These are phyloP conservation scores for Mimachlamys varia DNA, from an alignment of 2,888 invertebrate species.

Conservation along the genomic window DNA sequence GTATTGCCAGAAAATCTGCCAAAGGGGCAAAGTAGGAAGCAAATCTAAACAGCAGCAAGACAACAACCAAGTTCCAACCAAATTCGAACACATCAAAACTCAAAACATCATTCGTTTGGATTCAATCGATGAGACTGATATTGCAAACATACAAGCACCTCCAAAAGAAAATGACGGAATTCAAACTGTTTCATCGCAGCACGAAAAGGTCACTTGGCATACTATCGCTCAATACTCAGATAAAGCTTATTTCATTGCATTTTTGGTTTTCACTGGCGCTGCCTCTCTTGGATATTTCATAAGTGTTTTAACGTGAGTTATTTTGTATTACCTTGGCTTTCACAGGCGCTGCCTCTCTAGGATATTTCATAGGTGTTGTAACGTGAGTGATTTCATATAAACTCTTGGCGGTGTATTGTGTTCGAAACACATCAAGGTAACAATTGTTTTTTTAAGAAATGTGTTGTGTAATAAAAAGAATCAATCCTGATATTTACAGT, in stretches of 20 bases:
- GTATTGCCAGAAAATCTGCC: background rate
- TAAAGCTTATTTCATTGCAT: background rate
- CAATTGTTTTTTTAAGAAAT: too few relatives aligned
- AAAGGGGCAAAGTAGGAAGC: background rate
- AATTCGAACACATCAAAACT: background rate
- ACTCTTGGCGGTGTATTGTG: too few relatives aligned
- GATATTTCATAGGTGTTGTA: too few relatives aligned
- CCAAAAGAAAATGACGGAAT: background rate
- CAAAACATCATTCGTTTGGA: background rate
- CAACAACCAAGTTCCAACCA: background rate
- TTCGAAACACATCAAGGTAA: too few relatives aligned
- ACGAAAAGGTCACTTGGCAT: background rate
- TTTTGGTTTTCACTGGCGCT: background rate
- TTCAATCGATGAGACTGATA: background rate
- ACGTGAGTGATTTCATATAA: too few relatives aligned
- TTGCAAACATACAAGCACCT: background rate
- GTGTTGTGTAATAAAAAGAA: too few relatives aligned
- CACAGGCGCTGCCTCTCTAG: too few relatives aligned
- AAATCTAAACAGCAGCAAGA: background rate
- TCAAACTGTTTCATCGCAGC: background rate
- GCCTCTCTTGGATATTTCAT: background rate
- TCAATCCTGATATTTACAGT: too few relatives aligned
- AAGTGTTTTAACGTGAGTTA: background rate
- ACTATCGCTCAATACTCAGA: background rate
- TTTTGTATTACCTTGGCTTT: too few relatives aligned